Base-by-base conservation (phyloP, 1,140 invertebrate genomes). In the Drosophila simulans region DNA sequence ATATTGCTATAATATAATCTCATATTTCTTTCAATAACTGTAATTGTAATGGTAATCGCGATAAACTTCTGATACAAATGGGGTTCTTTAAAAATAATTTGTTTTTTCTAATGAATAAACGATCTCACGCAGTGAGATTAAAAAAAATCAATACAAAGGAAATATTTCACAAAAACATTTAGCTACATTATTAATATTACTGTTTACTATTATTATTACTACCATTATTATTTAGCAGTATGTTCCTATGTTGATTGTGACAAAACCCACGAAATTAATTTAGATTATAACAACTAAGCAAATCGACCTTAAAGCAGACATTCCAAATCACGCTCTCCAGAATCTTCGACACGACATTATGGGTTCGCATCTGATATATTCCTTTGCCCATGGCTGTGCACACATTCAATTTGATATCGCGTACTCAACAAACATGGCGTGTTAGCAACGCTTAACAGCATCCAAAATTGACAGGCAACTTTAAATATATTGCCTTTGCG, bases 401-500 rank as follows among this genome's bases (percentile, higher is more conserved):
- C 49, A 70, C 20, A 34, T 39, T 72, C 56, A 71, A 54, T 73
- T 69, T 55, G 52, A 62, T 78, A 78, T 85, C 70, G 71, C 53
- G 40, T 60, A 65, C 40, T 46, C 54, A 46, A 66, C 37, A 57
- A 77, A 69, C 60, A 77, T 85, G 79, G 62, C 71, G 42, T 65
- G 69, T 51, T 65, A 76, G 72, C 72, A 60, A 53, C 51, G 69
- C 72, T 77, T 80, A 83, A 83, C 64, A 82, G 65, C 77, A 77
- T 62, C 62, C 48, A 54, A 79, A 82, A 70, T 69, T 65, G 70
- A 79, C 80, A 82, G 80, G 40, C 34, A 74, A 78, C 54, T 74
- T 62, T 60, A 74, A 74, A 74, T 79, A 58, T 73, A 77, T 68
- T 70, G 66, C 74, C 74, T 82, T 69, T 65, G 85, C 49, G 58